Conservation (phyloP, 2,113 vertebrate species). For the Ancistrus triradiatus region DNA sequence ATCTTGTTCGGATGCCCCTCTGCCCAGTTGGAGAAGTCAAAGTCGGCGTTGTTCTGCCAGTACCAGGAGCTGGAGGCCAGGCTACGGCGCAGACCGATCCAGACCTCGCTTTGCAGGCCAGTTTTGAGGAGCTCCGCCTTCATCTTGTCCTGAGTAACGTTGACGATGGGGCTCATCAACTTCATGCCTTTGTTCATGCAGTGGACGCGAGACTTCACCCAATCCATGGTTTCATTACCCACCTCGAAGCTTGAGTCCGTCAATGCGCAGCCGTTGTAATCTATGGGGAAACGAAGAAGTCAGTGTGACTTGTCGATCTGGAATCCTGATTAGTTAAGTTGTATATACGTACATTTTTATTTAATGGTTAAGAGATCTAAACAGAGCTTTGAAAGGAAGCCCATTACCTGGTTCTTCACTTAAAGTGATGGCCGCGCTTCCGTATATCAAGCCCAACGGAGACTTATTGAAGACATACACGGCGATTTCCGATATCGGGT, state of each 20-base stretch:
- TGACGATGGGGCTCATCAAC: slow-evolving; percentile 39
- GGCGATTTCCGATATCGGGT: slow-evolving; percentile 47
- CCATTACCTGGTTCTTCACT: slow-evolving; percentile 60
- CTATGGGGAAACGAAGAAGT: too few relatives aligned
- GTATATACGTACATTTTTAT: too few relatives aligned
- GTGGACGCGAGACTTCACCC: slow-evolving; percentile 45
- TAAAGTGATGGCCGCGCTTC: slow-evolving; percentile 46
- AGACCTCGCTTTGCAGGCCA: neutral
- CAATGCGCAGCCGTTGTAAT: slow-evolving; percentile 50
- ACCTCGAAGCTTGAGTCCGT: slow-evolving; percentile 12
- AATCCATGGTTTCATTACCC: neutral
- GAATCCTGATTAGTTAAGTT: too few relatives aligned
- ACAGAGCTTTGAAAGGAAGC: too few relatives aligned
- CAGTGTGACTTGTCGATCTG: too few relatives aligned
- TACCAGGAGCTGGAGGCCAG: slow-evolving; percentile 54
- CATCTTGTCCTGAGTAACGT: neutral
- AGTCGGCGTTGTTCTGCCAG: slow-evolving; percentile 37
- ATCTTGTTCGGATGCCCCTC: slow-evolving; percentile 14
- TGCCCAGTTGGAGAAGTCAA: slow-evolving; percentile 48
- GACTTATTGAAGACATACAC: slow-evolving; percentile 39
- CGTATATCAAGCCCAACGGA: neutral
- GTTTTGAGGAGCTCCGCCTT: fast-evolving
- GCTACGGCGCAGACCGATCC: slow-evolving; percentile 62
- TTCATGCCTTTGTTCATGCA: neutral
- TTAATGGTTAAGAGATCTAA: too few relatives aligned